Base-by-base conservation (phyloP, 2,113 vertebrate genomes). In the Gobio gobio region DNA sequence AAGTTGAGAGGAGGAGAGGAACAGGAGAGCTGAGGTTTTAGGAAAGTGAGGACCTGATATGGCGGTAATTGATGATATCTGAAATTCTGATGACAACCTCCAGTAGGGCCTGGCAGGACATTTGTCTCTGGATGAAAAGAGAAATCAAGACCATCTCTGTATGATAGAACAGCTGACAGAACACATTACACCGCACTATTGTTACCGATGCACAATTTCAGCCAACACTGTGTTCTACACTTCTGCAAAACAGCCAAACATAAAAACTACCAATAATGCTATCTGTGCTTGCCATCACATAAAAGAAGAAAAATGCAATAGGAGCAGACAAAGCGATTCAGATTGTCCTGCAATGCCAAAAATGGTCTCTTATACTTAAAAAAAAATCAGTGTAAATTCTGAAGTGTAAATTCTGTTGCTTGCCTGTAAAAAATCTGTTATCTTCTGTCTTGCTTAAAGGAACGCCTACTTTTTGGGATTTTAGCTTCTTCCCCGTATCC, bases 1-100 rank as follows among this genome's bases (percentile, higher is more conserved):
- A 43, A 59, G 40, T 61, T 78, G 45, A 40, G n/a, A 68, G 43
- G 5, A 26, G 33, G 40, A 26, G 33, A 70, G 59, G 20, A 70
- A 33, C 66, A 66, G 79, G 74, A 68, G 5, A 66, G 75, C 81
- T 80, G 81, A 81, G 49, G 36, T 51, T 63, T 29, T 54, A 83
- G 81, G 79, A 83, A 77, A 73, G 56, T n/a, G 77, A 76, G 73
- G 59, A 81, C 74, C 76, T 61, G 81, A 83, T 88, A 68, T 83
- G 66, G 16, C 24, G 3, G 47, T 83, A 88, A 86, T 84, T 72
- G 82, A 88, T 88, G 68, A 76, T 76, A 83, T 66, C 59, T 88
- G 82, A 83, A 84, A 88, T 81, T 70, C 68, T 83, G 76, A 86
- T 81, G 81, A 73, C 81, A 80, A 84, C 82, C 51, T 81, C 84